phyloP scores from a whole-genome alignment of 1,140 invertebrate genomes.

The Danaus plexippus region DNA sequence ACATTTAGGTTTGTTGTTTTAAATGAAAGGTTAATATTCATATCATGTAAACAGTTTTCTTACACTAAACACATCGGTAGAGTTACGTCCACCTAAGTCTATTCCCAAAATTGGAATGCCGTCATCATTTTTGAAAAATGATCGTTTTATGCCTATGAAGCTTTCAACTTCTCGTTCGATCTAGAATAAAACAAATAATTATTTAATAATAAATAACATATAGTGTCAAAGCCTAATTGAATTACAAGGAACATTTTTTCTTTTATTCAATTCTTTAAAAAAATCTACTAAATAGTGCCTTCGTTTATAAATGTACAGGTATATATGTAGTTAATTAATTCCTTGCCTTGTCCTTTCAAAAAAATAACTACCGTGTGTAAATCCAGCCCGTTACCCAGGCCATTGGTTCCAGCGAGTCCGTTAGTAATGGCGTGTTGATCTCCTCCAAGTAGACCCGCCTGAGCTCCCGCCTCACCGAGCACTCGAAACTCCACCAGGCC shows the following conservation, averaged over 20 bases:
- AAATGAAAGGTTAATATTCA: neutral
- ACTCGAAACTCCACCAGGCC: constrained; percentile 48
- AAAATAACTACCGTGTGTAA: constrained; percentile 41
- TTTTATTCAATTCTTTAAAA: neutral
- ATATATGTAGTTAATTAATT: neutral
- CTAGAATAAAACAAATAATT: constrained; percentile 26
- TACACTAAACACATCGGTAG: constrained; percentile 54
- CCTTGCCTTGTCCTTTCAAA: neutral
- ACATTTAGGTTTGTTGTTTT: neutral
- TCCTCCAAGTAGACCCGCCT: constrained; percentile 39
- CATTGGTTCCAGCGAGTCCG: constrained; percentile 33
- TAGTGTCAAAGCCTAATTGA: neutral
- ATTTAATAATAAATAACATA: neutral
- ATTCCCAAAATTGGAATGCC: constrained; percentile 44
- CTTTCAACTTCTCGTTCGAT: constrained; percentile 65
- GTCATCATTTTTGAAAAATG: constrained; percentile 60
- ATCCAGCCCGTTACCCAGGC: constrained; percentile 47
- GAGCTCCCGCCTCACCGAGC: constrained; percentile 35
- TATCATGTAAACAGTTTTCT: constrained; percentile 26
- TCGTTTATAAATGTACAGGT: too few species aligned
- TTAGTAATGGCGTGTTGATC: constrained; percentile 31
- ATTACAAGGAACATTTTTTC: neutral
- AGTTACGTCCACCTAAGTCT: constrained; percentile 46
- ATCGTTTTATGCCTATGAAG: constrained; percentile 52
- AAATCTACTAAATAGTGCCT: neutral